Percentiles rank a stretch among this genome's conserved stretches.
These are phyloP conservation scores for Nasonovia ribisnigri DNA, from an alignment of 2,888 invertebrate genomes.

Conservation along the genomic window DNA sequence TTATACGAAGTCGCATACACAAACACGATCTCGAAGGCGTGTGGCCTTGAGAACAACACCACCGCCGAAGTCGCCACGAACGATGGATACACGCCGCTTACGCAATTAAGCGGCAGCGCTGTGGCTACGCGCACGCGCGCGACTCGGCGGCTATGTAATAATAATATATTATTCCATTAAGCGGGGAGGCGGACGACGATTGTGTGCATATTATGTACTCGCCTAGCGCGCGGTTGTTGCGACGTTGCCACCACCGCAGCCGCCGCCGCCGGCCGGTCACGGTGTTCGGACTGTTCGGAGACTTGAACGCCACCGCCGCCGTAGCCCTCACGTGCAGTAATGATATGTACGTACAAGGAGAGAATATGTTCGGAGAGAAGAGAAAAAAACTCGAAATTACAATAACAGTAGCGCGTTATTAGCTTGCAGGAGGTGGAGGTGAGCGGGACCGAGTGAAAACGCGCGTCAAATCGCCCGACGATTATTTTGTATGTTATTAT, in stretches of 20 bases:
- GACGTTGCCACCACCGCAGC: slow-evolving; percentile 50
- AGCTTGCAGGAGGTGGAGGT: neutral
- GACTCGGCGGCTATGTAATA: slow-evolving; percentile 32
- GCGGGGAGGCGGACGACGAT: slow-evolving; percentile 51
- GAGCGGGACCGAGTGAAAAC: slow-evolving; percentile 28
- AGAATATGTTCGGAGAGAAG: slow-evolving; percentile 34
- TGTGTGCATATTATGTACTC: slow-evolving; percentile 49
- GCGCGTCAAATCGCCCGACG: neutral
- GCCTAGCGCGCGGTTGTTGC: slow-evolving; percentile 69
- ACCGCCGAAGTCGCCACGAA: slow-evolving; percentile 8
- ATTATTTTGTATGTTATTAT: neutral
- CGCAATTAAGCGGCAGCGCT: slow-evolving; percentile 60
- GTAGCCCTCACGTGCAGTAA: slow-evolving; percentile 10
- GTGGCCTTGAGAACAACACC: slow-evolving; percentile 57
- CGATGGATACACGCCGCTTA: slow-evolving; percentile 44
- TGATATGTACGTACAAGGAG: neutral
- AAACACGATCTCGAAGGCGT: slow-evolving; percentile 37
- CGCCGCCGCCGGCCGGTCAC: slow-evolving; percentile 39
- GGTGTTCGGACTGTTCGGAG: slow-evolving; percentile 63
- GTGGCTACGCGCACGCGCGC: slow-evolving; percentile 8
- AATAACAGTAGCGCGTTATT: neutral
- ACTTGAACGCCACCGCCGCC: slow-evolving; percentile 51
- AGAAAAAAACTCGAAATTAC: slow-evolving; percentile 17
- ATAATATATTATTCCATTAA: slow-evolving; percentile 50
- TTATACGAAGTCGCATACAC: neutral